These are phyloP conservation scores for Philopotamus ludificatus DNA, from an alignment of 1,140 invertebrate genomes.

Conservation along the genomic window DNA sequence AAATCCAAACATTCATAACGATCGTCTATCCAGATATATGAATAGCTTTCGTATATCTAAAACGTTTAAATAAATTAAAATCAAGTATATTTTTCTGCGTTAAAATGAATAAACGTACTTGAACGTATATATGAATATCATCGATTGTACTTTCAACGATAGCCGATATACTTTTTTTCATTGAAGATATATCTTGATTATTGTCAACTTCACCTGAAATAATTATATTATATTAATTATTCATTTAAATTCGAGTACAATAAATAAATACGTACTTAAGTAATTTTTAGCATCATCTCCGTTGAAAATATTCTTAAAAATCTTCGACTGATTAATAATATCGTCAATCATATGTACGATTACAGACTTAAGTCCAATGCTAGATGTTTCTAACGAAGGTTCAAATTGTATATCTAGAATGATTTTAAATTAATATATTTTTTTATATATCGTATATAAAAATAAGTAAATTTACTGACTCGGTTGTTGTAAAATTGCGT, in stretches of 20 bases:
- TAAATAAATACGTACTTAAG: constrained; percentile 8
- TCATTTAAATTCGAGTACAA: not conserved
- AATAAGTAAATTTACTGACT: constrained; percentile 37
- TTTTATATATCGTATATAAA: too few species aligned
- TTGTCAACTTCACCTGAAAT: constrained; percentile 24
- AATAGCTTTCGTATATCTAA: constrained; percentile 54
- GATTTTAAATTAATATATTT: too few species aligned
- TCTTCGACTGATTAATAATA: constrained; percentile 52
- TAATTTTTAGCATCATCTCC: constrained; percentile 28
- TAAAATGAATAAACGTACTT: constrained; percentile 19
- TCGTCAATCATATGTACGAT: constrained; percentile 54
- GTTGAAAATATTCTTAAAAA: constrained; percentile 48
- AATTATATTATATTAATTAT: constrained; percentile 9
- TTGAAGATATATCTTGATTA: constrained; percentile 18
- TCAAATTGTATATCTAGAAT: constrained; percentile 52
- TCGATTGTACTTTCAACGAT: constrained; percentile 28
- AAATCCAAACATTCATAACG: constrained; percentile 62
- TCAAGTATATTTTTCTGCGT: not conserved
- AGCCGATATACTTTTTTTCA: constrained; percentile 19
- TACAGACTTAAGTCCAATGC: constrained; percentile 48
- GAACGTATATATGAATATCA: constrained; percentile 30
- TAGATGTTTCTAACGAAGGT: constrained; percentile 49
- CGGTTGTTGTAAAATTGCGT: constrained; percentile 52
- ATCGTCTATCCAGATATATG: constrained; percentile 70
- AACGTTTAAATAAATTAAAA: constrained; percentile 1